These are phyloP conservation scores for Leptobrachium ailaonicum DNA, from an alignment of 2,113 vertebrate genomes.

Conservation along the genomic window DNA sequence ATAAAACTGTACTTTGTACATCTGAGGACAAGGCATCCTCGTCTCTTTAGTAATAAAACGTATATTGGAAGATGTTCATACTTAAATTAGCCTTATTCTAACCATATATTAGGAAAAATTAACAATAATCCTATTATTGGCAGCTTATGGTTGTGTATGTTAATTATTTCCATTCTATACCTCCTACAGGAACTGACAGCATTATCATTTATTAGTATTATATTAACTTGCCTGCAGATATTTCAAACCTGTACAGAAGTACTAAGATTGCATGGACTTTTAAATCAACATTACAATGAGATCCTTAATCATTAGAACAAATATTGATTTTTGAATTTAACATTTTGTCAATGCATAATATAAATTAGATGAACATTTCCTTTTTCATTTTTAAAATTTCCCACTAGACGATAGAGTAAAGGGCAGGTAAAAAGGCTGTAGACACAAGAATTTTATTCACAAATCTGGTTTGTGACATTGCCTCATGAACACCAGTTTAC, in stretches of 20 bases:
- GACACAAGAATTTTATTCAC: too few relatives aligned
- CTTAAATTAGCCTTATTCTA: too few relatives aligned
- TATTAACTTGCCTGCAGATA: not conserved
- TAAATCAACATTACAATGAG: slow-evolving; percentile 15
- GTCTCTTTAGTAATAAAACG: too few relatives aligned
- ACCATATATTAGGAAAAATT: too few relatives aligned
- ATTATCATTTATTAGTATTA: slow-evolving; percentile 7
- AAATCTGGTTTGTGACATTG: too few relatives aligned
- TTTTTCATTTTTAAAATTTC: slow-evolving; percentile 31
- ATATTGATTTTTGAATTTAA: slow-evolving; percentile 28
- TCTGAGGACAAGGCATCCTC: too few relatives aligned
- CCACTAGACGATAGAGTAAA: slow-evolving; percentile 26
- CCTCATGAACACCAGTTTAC: not conserved
- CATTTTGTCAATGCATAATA: slow-evolving; percentile 23
- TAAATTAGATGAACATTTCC: not conserved
- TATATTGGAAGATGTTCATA: too few relatives aligned
- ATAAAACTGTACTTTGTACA: too few relatives aligned
- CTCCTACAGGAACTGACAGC: not conserved
- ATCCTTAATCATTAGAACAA: slow-evolving; percentile 24
- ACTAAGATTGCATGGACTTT: not conserved
- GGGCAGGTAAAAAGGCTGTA: slow-evolving; percentile 10
- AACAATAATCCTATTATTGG: not conserved
- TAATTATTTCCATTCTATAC: not conserved
- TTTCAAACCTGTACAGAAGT: not conserved
- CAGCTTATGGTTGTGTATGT: not conserved